A percentile compares a stretch with the other conserved stretches of the same genome.
Conservation (phyloP, 2,797 vertebrate species). For the Erithacus rubecula region DNA sequence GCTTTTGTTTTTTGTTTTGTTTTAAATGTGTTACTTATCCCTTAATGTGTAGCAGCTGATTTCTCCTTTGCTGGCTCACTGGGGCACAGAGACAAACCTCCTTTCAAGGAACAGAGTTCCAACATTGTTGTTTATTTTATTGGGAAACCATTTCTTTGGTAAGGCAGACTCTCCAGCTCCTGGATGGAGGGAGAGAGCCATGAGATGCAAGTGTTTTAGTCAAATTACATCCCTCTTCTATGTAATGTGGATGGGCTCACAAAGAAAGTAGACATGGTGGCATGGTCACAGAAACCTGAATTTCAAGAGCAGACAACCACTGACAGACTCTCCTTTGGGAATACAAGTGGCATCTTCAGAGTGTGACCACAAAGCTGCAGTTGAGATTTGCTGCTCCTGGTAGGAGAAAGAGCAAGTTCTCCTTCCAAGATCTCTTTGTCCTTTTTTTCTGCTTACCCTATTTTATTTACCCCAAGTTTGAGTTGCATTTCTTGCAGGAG, state of each 20-base stretch:
- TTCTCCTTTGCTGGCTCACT: slow-evolving; percentile 22
- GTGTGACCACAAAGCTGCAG: background rate
- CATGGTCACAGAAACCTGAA: fast-evolving
- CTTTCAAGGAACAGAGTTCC: slow-evolving; percentile 57
- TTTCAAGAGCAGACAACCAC: background rate
- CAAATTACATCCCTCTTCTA: background rate
- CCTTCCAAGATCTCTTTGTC: background rate
- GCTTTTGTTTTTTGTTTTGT: slow-evolving; percentile 2
- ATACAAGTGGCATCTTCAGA: background rate
- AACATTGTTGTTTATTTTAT: slow-evolving; percentile 50
- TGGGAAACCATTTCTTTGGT: slow-evolving; percentile 27
- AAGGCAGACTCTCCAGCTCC: background rate
- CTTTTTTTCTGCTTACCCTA: background rate
- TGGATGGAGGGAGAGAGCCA: background rate
- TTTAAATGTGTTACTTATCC: slow-evolving; percentile 48
- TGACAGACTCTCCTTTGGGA: background rate
- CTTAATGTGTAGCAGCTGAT: slow-evolving; percentile 62
- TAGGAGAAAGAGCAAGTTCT: background rate
- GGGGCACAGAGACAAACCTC: slow-evolving; percentile 37
- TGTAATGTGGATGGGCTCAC: background rate
- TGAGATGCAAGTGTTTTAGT: background rate
- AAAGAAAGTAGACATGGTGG: background rate
- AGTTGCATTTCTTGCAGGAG: background rate
- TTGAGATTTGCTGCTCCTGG: background rate
- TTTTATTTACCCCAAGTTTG: background rate